Evolutionary conservation across 2,888 invertebrate species (phyloP), one percentile per base, ranked within the genome.

Genomic region (Caenorhabditis sp.): DNA sequence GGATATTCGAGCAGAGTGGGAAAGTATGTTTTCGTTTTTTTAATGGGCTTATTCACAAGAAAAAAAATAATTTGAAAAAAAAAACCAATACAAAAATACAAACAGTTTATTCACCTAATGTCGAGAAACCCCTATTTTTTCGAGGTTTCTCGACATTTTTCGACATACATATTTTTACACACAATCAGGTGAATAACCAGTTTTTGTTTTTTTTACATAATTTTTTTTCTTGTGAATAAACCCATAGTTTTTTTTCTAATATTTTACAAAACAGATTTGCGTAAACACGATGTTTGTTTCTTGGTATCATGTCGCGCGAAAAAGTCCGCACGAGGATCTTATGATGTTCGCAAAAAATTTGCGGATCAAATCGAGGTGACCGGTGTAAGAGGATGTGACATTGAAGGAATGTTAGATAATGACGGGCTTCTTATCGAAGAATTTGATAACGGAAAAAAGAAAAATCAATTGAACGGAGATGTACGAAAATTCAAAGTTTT

Each of bases 241-340:
- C 10, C 31, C 31, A 31, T 6, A 31, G n/a, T n/a, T n/a, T n/a
- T n/a, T n/a, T n/a, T n/a, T n/a, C n/a, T n/a, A n/a, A n/a, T n/a
- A n/a, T n/a, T n/a, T n/a, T 37, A 61, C 12, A 12, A 21, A 70
- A 53, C 61, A 88, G 88, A 93, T 83, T 90, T 99, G 53, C 91
- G 97, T 63, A 96, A 95, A 88, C 97, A 99, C 88, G 99, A 99
- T 88, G 97, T 99, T 2, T 96, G 97, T 88, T 97, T 99, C 88
- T 90, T 99, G 62, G 91, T 99, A 37, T 94, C 95, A 8, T 80
- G 83, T 49, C 61, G 93, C 77, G 96, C 97, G 0, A 91, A 91
- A 0, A 92, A 92, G 84, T 91, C 93, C 1, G 94, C 95, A 79
- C 95, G 95, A 91, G 90, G 88, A 87, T 80, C 77, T 27, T 87